Evolutionary conservation across 2,888 invertebrate species (phyloP), one percentile per base, ranked within the genome.

Genomic region (Polydrusus pterygomalis): DNA sequence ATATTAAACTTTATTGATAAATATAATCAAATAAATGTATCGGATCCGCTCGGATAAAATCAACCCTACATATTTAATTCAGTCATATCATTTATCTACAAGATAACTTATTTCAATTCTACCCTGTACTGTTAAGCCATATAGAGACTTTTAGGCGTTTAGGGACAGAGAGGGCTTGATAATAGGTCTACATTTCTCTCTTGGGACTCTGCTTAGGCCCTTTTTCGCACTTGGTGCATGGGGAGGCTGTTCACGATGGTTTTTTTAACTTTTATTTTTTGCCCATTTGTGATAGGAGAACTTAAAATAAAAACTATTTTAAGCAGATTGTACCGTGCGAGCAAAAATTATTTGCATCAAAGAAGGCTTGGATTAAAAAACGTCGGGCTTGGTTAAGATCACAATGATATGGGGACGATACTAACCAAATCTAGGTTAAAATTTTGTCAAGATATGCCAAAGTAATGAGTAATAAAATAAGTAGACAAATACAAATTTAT

Each of bases 101-200:
- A 74, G 58, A 64, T 68, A 63, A 70, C 43, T 74, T 74, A 74
- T 74, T 74, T 74, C 74, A 70, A 74, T 74, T 74, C 43, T 65
- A 30, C 17, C 54, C 62, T 63, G 63, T 51, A 63, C 63, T 70
- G 13, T 13, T 34, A 34, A 65, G 30, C 56, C 70, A 63, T 72
- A 65, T 65, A 58, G 64, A 62, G 62, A 17, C 54, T 58, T 58
- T 62, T 20, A 30, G 60, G 43, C 70, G 60, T 58, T 68, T 62
- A 70, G 70, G 71, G 69, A 71, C 75, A 49, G 51, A 58, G 63
- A 71, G 86, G 86, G 86, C 86, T 85, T 85, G 86, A 87, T 87
- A 87, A 87, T 87, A 86, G 87, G 85, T 83, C 85, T 70, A 51
- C 74, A 74, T 77, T 82, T 85, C 83, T 86, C 87, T 85, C 87